Base-by-base conservation (phyloP, 2,797 vertebrate genomes). In the Eurystomus glaucurus region DNA sequence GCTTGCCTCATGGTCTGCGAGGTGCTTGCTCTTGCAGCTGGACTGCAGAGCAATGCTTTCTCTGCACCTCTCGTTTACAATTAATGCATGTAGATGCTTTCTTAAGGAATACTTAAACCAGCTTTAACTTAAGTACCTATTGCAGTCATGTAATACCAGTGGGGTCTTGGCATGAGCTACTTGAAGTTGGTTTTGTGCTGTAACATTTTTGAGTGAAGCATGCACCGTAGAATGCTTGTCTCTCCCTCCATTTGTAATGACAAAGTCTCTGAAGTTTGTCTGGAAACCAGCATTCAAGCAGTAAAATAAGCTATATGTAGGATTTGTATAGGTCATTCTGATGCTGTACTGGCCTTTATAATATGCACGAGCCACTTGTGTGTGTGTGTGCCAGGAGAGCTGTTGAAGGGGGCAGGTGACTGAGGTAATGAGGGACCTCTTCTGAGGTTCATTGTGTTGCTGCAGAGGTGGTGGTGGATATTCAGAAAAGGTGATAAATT, bases 281-380 rank as follows among this genome's bases (percentile, higher is more conserved):
- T 66, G 62, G 39, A 86, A 54, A 52, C 25, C 31, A 62, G 26
- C 39, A 54, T 70, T 74, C 33, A 35, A 41, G 16, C 43, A 70
- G 19, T 58, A 51, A 66, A 81, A 78, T 52, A 21, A 92, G 22
- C 37, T 72, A 39, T 55, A 37, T 14, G 8, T 23, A 37, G 6
- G 33, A 4, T 41, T 80, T 86, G 6, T 16, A 9, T 62, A 33
- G 76, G 37, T 65, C 12, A 25, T 84, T 54, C 26, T 72, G 41
- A 25, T 10, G 6, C 37, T 39, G 11, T 31, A 19, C 15, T 3
- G 25, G 9, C 33, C 33, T 74, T 83, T 83, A 31, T 28, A 29
- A 58, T n/a, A 43, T 19, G 10, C 31, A 12, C 0, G 2, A 80
- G 33, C 58, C 14, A 7, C 33, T 48, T 1, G 8, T 17, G 8